phyloP scores from a whole-genome alignment of 2,113 vertebrate genomes.

The Python bivittatus region DNA sequence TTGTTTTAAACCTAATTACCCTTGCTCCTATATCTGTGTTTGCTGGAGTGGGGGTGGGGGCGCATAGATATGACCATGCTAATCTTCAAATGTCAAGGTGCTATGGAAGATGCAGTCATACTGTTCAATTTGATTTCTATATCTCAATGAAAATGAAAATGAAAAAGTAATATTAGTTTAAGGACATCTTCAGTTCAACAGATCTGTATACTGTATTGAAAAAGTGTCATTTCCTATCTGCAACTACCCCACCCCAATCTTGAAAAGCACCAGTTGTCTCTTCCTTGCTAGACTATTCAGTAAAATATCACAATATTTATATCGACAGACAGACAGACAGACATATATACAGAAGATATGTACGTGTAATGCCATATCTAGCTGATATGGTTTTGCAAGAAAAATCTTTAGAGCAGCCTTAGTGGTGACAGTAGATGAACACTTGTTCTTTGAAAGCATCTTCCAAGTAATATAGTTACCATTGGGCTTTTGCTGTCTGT shows the following conservation, averaged over 20 bases:
- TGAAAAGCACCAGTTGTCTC: neutral
- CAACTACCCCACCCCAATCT: neutral
- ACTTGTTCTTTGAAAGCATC: neutral
- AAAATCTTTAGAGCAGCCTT: neutral
- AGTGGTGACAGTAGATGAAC: neutral
- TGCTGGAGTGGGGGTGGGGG: neutral
- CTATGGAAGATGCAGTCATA: neutral
- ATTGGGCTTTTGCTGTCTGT: neutral
- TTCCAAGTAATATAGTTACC: neutral
- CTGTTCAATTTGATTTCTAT: neutral
- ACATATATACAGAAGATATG: neutral
- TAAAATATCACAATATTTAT: neutral
- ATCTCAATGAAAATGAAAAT: neutral
- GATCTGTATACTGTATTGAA: neutral
- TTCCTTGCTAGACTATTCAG: neutral
- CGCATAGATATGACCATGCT: neutral
- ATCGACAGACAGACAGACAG: neutral
- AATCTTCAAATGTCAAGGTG: neutral
- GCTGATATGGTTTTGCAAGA: neutral
- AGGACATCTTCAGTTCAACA: too few species aligned
- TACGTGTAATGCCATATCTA: neutral
- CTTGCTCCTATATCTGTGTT: neutral
- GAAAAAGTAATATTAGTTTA: neutral
- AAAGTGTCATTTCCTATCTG: neutral
- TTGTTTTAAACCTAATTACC: neutral